phyloP scores from a whole-genome alignment of 2,113 vertebrate species.

The Oceanodroma tethys region DNA sequence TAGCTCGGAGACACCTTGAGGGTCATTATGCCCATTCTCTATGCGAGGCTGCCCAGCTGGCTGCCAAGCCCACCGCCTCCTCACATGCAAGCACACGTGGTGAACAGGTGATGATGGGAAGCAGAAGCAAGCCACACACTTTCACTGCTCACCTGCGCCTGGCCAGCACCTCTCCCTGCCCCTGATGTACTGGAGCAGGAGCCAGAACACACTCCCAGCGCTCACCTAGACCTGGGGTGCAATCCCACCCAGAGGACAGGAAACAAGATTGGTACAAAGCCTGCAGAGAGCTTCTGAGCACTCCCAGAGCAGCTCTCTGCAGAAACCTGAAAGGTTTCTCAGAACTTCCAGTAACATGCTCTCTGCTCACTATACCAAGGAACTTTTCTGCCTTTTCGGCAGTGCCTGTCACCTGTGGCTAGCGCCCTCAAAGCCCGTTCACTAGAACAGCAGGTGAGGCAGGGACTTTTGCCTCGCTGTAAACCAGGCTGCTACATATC shows the following conservation, averaged over 20 bases:
- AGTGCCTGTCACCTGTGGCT: background rate
- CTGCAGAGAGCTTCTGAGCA: background rate
- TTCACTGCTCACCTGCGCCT: fast-evolving
- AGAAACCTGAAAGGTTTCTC: background rate
- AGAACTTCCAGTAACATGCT: background rate
- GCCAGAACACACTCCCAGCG: background rate
- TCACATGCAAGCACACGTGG: background rate
- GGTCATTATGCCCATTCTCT: background rate
- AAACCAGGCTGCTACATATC: background rate
- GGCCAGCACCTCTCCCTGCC: background rate
- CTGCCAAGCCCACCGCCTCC: background rate
- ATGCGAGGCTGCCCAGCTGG: background rate
- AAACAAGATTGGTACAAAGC: fast-evolving
- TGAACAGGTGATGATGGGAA: background rate
- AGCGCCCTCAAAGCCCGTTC: background rate
- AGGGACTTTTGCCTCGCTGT: background rate
- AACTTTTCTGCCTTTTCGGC: background rate
- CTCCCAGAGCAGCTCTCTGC: background rate
- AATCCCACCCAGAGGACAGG: background rate
- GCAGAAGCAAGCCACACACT: background rate
- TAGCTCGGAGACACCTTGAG: background rate
- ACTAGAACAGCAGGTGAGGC: background rate
- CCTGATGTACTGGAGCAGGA: background rate
- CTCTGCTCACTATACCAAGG: background rate
- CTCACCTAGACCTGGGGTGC: background rate